Conservation (phyloP, 2,888 invertebrate genomes). For the Caenorhabditis sp. region DNA sequence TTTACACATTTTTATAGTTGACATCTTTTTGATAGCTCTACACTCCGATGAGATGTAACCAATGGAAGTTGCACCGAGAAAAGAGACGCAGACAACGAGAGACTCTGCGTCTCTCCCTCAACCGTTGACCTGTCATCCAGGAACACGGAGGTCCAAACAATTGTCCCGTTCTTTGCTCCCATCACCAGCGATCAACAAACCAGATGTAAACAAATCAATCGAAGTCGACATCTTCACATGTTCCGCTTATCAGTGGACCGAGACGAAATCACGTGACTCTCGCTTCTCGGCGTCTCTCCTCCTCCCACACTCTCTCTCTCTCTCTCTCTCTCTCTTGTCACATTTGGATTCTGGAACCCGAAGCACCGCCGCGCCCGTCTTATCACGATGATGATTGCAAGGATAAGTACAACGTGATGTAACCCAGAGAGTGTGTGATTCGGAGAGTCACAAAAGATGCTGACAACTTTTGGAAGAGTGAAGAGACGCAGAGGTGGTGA, state of each 20-base stretch:
- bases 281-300: constrained; percentile 14
- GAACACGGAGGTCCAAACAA: background rate
- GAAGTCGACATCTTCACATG: constrained; percentile 41
- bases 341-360: constrained; percentile 9
- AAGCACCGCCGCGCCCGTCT: background rate
- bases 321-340: background rate
- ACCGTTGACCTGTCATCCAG: too few relatives aligned
- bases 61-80: too few relatives aligned
- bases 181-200: background rate
- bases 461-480: background rate
- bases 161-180: background rate
- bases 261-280: constrained; percentile 38
- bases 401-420: constrained; percentile 28
- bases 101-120: too few relatives aligned
- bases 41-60: too few relatives aligned
- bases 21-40: too few relatives aligned
- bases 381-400: background rate
- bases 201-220: constrained; percentile 3
- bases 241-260: constrained; percentile 38
- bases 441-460: constrained; percentile 3
- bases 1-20: too few relatives aligned
- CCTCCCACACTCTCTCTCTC: background rate
- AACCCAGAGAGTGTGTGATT: background rate
- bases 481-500: constrained; percentile 24
- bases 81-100: too few relatives aligned